Conservation (phyloP, 1,140 invertebrate species). For the Idris sp. region DNA sequence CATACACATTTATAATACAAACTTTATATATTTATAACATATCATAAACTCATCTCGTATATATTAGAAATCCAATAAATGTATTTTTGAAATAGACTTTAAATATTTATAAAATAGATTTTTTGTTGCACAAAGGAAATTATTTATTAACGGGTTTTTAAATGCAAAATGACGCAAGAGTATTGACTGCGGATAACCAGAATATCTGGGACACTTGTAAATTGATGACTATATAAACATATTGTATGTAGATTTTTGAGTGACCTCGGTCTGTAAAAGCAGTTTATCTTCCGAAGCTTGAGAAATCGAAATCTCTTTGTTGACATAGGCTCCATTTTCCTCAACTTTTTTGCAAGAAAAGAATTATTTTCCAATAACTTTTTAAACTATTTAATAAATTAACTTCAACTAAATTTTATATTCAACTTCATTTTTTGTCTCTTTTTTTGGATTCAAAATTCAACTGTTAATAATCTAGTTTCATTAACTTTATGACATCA, state of each 20-base stretch:
- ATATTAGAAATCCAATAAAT: too few species aligned
- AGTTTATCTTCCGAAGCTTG: constrained; percentile 9
- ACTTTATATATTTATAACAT: too few species aligned
- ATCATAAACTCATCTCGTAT: too few species aligned
- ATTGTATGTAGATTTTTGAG: constrained; percentile 6
- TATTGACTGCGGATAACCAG: constrained; percentile 15
- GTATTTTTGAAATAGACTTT: too few species aligned
- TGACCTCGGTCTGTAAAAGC: constrained; percentile 7
- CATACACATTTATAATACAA: too few species aligned
- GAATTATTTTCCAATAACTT: too few species aligned
- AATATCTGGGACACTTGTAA: constrained; percentile 17
- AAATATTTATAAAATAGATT: too few species aligned
- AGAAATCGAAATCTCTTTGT: constrained; percentile 1
- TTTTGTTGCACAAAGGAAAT: too few species aligned
- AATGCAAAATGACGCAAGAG: constrained; percentile 14
- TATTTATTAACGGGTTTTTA: too few species aligned
- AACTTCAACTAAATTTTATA: background rate
- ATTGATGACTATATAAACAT: constrained; percentile 11
- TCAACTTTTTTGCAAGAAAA: background rate
- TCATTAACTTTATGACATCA: constrained; percentile 11
- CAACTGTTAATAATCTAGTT: constrained; percentile 1
- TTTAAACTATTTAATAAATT: too few species aligned
- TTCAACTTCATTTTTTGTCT: constrained; percentile 1
- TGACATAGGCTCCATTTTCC: background rate
- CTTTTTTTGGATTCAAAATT: background rate